phyloP scores from a whole-genome alignment of 2,113 vertebrate species.

The Catharus bicknelli region DNA sequence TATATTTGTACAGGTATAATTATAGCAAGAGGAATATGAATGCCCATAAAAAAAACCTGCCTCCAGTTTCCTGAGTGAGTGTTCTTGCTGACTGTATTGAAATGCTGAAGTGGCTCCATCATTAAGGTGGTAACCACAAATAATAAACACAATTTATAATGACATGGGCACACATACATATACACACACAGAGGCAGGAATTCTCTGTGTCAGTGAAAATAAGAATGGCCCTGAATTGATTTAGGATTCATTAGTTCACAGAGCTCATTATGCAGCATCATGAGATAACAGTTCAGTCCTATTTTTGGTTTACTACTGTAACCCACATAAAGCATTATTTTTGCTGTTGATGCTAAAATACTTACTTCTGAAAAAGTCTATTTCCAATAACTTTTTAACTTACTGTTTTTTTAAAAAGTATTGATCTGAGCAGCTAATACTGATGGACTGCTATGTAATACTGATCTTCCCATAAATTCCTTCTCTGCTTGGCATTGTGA shows the following conservation, averaged over 20 bases:
- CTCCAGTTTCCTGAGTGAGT: neutral
- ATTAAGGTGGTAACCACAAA: neutral
- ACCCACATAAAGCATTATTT: neutral
- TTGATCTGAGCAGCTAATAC: neutral
- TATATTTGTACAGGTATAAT: neutral
- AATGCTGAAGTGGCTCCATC: conserved; percentile 2
- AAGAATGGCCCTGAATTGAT: neutral
- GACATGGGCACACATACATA: neutral
- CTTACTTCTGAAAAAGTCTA: neutral
- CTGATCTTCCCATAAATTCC: neutral
- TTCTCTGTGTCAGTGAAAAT: neutral
- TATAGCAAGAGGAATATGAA: neutral
- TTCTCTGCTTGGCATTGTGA: neutral
- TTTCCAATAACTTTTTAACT: neutral
- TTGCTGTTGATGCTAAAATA: neutral
- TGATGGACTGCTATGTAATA: neutral
- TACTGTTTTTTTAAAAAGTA: neutral
- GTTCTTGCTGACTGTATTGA: neutral
- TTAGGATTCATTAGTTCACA: conserved; percentile 56
- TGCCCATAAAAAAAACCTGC: neutral
- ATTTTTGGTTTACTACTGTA: neutral
- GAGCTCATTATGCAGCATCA: conserved; percentile 6
- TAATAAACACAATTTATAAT: conserved; percentile 13
- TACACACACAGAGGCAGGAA: neutral
- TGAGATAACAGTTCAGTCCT: neutral